Percentiles rank a stretch among this genome's conserved stretches.
Evolutionary conservation across 2,113 vertebrate genomes (phyloP).

Genomic region (Cebus imitator): DNA sequence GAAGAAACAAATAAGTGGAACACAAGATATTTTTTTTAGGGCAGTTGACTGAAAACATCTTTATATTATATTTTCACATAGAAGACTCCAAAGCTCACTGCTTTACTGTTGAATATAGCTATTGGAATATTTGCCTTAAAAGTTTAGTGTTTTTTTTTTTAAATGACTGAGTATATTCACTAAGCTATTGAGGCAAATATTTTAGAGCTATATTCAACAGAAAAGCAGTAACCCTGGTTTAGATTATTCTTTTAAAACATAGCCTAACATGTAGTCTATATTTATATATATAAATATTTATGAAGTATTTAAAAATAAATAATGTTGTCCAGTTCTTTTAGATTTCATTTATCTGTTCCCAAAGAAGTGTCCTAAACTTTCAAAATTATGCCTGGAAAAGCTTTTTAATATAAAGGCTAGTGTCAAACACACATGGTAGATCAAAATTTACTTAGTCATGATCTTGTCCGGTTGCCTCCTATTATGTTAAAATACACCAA

Average conservation of each 20-base stretch:
- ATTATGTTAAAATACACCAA: not conserved
- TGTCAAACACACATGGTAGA: not conserved
- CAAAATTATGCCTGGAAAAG: not conserved
- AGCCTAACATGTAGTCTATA: too few species aligned
- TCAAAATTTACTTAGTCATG: not conserved
- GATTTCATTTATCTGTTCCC: not conserved
- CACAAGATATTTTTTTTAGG: too few species aligned
- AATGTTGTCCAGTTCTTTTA: not conserved
- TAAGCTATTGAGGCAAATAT: not conserved
- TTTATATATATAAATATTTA: too few species aligned
- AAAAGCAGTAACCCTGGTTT: not conserved
- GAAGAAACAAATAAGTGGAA: too few species aligned
- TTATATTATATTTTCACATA: not conserved
- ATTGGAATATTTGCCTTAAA: not conserved
- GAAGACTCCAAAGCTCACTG: not conserved
- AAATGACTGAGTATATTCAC: not conserved
- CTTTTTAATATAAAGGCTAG: not conserved
- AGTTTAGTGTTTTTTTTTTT: not conserved
- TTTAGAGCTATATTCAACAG: not conserved
- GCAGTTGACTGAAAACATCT: not conserved
- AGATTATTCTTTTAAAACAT: too few species aligned
- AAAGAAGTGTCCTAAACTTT: not conserved
- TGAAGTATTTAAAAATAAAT: too few species aligned
- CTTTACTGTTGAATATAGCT: not conserved
- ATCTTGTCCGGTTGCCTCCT: not conserved